These are phyloP conservation scores for Drosophila pseudoananassae DNA, from an alignment of 1,140 invertebrate species.

Conservation along the genomic window DNA sequence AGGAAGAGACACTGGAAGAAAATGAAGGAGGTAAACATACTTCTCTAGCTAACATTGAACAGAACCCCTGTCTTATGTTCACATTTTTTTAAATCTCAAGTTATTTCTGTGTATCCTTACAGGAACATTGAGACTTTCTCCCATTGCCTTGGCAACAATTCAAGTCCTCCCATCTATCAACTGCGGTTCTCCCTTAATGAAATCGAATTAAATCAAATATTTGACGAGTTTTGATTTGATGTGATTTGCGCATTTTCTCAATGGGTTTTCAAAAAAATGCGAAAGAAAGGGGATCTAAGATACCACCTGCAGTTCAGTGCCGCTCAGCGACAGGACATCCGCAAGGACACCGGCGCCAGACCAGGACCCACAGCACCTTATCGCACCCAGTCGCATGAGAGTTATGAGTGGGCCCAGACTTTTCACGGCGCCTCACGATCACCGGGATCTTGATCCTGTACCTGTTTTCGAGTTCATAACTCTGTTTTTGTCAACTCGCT, in stretches of 20 bases:
- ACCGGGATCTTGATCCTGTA: conserved; percentile 8
- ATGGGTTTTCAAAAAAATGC: conserved; percentile 4
- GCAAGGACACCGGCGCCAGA: conserved; percentile 53
- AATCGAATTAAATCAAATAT: conserved; percentile 58
- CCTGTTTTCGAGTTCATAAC: conserved; percentile 51
- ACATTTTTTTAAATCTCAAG: not conserved
- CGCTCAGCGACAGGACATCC: conserved; percentile 49
- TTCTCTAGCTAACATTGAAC: too few species aligned
- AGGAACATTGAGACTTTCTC: not conserved
- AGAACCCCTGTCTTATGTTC: not conserved
- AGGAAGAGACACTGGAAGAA: conserved; percentile 19
- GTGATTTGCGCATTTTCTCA: conserved; percentile 42
- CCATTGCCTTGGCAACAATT: conserved; percentile 30
- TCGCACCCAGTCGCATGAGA: conserved; percentile 37
- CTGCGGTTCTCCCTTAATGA: conserved; percentile 33
- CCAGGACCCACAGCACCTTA: conserved; percentile 35
- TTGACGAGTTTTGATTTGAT: conserved; percentile 62
- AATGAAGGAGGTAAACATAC: not conserved
- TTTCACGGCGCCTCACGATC: conserved; percentile 62
- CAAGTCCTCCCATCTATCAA: not conserved
- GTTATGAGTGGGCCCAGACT: conserved; percentile 57
- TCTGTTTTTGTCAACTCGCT: conserved; percentile 39
- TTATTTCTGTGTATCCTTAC: conserved; percentile 12
- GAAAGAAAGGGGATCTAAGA: not conserved
- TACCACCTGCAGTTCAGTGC: conserved; percentile 28